Percentiles rank a stretch among this genome's conserved stretches.
Conservation (phyloP, 2,797 vertebrate species). For the Stomatorhinus walkeri region DNA sequence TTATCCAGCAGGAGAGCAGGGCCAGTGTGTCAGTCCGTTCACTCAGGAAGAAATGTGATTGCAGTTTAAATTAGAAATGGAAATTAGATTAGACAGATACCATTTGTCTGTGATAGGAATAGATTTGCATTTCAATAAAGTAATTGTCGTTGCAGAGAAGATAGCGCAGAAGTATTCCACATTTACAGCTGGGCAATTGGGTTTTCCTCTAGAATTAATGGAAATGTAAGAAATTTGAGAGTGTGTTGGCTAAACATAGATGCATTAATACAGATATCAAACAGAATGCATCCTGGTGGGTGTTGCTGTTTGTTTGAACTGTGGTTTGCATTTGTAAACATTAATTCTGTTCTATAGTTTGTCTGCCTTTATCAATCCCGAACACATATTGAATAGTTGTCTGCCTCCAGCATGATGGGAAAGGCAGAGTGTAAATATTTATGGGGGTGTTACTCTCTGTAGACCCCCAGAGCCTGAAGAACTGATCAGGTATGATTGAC, state of each 20-base stretch:
- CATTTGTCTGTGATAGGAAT: slow-evolving; percentile 14
- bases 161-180: neutral
- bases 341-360: neutral
- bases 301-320: neutral
- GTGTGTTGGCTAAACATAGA: neutral
- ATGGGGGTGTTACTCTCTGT: neutral
- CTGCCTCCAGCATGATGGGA: neutral
- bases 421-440: slow-evolving; percentile 17
- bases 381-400: slow-evolving; percentile 21
- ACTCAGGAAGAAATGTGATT: slow-evolving; percentile 3
- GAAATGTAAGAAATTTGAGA: slow-evolving; percentile 5
- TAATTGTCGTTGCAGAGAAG: neutral
- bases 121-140: slow-evolving; percentile 17
- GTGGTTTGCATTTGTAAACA: neutral
- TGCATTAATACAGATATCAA: neutral
- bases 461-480: neutral
- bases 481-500: slow-evolving; percentile 17
- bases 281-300: neutral
- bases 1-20: neutral
- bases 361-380: neutral
- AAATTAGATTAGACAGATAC: slow-evolving; percentile 17
- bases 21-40: neutral
- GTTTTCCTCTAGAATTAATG: neutral
- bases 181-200: neutral
- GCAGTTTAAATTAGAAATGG: slow-evolving; percentile 19